Evolutionary conservation across 2,888 invertebrate species (phyloP), one percentile per base, ranked within the genome.

Genomic region (Scaptomyza parva): DNA sequence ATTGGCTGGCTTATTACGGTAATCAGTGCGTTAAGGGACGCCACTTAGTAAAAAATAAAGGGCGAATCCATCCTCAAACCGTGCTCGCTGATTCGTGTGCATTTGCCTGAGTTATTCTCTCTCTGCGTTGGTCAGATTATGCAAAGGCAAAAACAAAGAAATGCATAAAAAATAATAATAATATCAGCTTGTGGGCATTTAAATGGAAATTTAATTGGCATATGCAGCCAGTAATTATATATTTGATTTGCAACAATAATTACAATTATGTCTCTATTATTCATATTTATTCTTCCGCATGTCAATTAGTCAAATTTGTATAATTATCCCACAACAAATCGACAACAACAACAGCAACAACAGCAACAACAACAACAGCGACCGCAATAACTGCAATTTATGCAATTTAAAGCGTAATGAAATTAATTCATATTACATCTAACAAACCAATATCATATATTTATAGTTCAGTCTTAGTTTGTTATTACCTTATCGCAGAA

Each of bases 191-290:
- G 48, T 41, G 52, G 68, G 47, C 63, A 58, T 58, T 81, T 72
- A 82, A 85, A 85, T 79, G 70, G 37, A 60, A 85, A 75, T 85
- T 77, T 79, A 85, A 85, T 85, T 82, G 82, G 72, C 70, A 72
- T 59, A 33, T 67, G 77, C 71, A 65, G 79, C 63, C 71, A 65
- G 79, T 65, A 77, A 79, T 85, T 82, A 77, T 58, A 59, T 72
- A 22, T 59, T 61, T 67, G 54, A 68, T 70, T 63, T 81, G 53
- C 63, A 60, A 55, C 70, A 61, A 74, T 75, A 70, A 85, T 82
- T 75, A 63, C 66, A 85, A 76, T 78, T 78, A 84, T 63, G 39
- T 37, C 44, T 58, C 70, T 65, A 81, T 75, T 77, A 79, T 84
- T 72, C 76, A 69, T 61, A 76, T 66, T 53, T 69, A 65, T 55